These are phyloP conservation scores for Oithona nana DNA, from an alignment of 2,888 invertebrate genomes.

Conservation along the genomic window DNA sequence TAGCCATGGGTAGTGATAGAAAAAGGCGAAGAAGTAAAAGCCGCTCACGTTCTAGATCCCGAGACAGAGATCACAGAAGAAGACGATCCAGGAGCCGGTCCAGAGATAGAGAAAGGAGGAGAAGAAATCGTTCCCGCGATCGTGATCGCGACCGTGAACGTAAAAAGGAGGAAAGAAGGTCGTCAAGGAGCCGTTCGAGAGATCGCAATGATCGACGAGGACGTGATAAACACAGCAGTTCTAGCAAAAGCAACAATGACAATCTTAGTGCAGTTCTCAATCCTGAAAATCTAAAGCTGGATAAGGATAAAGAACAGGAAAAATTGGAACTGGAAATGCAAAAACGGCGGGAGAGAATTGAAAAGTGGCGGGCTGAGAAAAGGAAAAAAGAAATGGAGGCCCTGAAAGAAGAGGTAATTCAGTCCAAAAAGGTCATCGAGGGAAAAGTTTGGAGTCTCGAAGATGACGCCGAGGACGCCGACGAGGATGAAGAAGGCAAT, in stretches of 20 bases:
- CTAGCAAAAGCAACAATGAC: not conserved
- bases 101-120: not conserved
- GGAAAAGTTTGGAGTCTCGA: conserved; percentile 81
- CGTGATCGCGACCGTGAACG: not conserved
- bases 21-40: too few relatives aligned
- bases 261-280: not conserved
- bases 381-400: conserved; percentile 64
- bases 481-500: conserved; percentile 56
- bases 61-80: not conserved
- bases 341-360: conserved; percentile 79
- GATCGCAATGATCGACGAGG: not conserved
- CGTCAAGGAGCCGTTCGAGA: not conserved
- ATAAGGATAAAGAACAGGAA: conserved; percentile 66
- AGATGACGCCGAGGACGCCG: conserved; percentile 87
- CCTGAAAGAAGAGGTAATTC: conserved; percentile 23
- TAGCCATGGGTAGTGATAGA: too few relatives aligned
- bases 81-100: not conserved
- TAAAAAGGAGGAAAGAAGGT: not conserved
- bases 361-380: conserved; percentile 82
- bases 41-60: too few relatives aligned
- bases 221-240: not conserved
- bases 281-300: not conserved
- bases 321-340: conserved; percentile 86
- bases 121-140: conserved; percentile 3
- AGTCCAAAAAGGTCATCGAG: conserved; percentile 20